Conservation (phyloP, 2,113 vertebrate genomes). For the Struthio camelus region DNA sequence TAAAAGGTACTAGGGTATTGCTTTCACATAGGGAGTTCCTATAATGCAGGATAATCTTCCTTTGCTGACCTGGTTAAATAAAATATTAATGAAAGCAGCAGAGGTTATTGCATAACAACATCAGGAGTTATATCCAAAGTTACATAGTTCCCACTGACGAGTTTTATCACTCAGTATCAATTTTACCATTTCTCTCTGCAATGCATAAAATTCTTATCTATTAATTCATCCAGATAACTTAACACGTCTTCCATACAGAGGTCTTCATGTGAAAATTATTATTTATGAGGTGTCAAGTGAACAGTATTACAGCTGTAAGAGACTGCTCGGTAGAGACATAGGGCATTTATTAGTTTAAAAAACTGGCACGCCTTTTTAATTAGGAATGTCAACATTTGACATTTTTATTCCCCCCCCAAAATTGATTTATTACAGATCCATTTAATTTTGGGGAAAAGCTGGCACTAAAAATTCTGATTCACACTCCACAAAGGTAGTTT, state of each 20-base stretch:
- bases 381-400: slow-evolving; percentile 27
- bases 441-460: neutral
- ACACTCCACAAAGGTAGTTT: neutral
- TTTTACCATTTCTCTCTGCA: neutral
- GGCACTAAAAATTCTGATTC: neutral
- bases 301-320: slow-evolving; percentile 1
- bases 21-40: neutral
- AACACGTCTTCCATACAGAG: neutral
- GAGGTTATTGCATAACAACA: neutral
- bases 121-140: neutral
- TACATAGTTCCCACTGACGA: neutral
- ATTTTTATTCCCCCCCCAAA: slow-evolving; percentile 17
- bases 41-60: neutral
- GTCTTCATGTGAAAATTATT: slow-evolving; percentile 30
- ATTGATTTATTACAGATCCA: slow-evolving; percentile 13
- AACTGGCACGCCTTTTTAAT: neutral
- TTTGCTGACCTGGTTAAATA: neutral
- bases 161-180: neutral
- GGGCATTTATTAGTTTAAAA: slow-evolving; percentile 3
- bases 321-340: neutral
- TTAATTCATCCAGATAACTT: slow-evolving; percentile 13
- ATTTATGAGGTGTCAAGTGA: slow-evolving; percentile 38
- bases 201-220: neutral
- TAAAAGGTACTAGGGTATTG: neutral
- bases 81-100: neutral